Evolutionary conservation across 2,888 invertebrate species (phyloP), one percentile per base, ranked within the genome.

Genomic region (Athripsodes cinereus): DNA sequence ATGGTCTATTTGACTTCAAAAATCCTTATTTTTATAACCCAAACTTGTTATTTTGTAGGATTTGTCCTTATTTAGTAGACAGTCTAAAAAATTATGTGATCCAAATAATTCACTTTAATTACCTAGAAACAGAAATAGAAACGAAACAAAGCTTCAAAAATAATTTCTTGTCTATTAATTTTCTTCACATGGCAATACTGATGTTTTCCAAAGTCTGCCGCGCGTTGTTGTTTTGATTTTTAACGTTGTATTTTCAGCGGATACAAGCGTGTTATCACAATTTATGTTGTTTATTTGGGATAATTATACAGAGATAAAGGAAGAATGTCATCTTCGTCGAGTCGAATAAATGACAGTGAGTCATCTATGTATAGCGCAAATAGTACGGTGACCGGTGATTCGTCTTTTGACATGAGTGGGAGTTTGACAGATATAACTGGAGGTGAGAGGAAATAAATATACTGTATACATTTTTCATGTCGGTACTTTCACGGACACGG

Each of bases 401-500:
- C 60, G n/a, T 59, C 59, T n/a, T 62, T 62, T 52, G 60, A 62
- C 50, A 51, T 54, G 46, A 61, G 52, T 51, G 60, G 47, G 11
- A 57, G 58, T 49, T 53, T 62, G 47, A 62, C 62, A 26, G 62
- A 62, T 55, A 62, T 62, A 13, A 62, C 62, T 20, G 56, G 52
- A 57, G 62, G 62, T 61, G 53, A 46, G 53, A 49, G 52, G 16
- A 40, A 40, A 40, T 40, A 40, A 40, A n/a, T n/a, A n/a, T 40
- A 40, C 3, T 16, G 40, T 40, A 40, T 40, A n/a, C 40, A 13
- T 40, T 13, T 40, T 3, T 13, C 26, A 26, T n/a, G n/a, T n/a
- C n/a, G n/a, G n/a, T n/a, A n/a, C n/a, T n/a, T 3, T 26, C 26
- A 26, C 26, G 26, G 26, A 3, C n/a, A n/a, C n/a, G 5, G 26